phyloP scores from a whole-genome alignment of 2,797 vertebrate species.

The Rhynchonycteris naso region DNA sequence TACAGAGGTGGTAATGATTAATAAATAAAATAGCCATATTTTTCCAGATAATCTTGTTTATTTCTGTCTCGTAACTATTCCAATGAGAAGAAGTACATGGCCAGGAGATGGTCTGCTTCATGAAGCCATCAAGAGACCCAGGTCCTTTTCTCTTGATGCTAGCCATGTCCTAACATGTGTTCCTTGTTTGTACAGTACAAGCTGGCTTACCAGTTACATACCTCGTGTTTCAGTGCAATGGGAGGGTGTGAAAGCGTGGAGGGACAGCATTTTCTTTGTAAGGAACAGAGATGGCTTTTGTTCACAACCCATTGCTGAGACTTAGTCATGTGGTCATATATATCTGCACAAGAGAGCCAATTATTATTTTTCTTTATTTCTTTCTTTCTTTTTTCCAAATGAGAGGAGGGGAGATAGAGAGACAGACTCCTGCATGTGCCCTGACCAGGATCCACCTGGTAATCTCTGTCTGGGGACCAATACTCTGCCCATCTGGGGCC shows the following conservation, averaged over 20 bases:
- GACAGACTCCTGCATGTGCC: too few relatives aligned
- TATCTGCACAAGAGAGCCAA: neutral
- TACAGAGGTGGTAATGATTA: neutral
- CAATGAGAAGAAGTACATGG: neutral
- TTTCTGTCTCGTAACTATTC: neutral
- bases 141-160: neutral
- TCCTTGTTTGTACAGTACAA: neutral
- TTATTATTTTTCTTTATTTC: neutral
- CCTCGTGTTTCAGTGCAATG: neutral
- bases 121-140: neutral
- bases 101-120: neutral
- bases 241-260: neutral
- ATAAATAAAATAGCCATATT: neutral
- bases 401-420: too few relatives aligned
- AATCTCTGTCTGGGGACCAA: too few relatives aligned
- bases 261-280: neutral
- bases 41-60: neutral
- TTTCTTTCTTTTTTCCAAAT: too few relatives aligned
- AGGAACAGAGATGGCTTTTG: neutral
- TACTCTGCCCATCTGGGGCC: too few relatives aligned
- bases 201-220: neutral
- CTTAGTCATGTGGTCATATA: neutral
- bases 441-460: too few relatives aligned
- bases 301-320: neutral
- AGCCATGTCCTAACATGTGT: neutral